These are phyloP conservation scores for Esperia sulphurella DNA, from an alignment of 2,888 invertebrate species.

Conservation along the genomic window DNA sequence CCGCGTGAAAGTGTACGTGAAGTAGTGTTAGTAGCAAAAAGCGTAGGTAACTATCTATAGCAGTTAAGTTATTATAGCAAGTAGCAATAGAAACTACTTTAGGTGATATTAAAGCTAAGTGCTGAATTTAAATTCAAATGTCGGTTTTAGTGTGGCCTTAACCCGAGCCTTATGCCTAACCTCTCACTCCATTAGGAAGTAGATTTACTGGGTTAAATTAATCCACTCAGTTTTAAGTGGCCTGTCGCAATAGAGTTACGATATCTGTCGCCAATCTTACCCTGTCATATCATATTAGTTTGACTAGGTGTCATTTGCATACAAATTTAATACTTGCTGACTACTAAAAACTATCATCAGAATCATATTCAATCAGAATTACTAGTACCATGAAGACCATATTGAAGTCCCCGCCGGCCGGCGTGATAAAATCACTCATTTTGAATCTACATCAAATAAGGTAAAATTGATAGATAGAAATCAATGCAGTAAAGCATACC, in stretches of 20 bases:
- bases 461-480: too few species aligned
- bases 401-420: too few species aligned
- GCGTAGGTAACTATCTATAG: slow-evolving; percentile 9
- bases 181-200: slow-evolving; percentile 27
- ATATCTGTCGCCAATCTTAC: not conserved
- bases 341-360: too few species aligned
- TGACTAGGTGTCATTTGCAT: too few species aligned
- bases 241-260: not conserved
- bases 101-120: not conserved
- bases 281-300: not conserved
- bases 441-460: too few species aligned
- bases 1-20: slow-evolving; percentile 8
- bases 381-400: too few species aligned
- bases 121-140: not conserved
- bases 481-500: too few species aligned
- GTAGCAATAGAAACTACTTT: not conserved
- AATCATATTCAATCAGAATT: too few species aligned
- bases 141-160: slow-evolving; percentile 20
- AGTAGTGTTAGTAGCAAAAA: slow-evolving; percentile 6
- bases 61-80: not conserved
- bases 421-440: too few species aligned
- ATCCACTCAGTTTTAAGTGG: not conserved
- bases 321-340: too few species aligned
- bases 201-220: slow-evolving; percentile 1
- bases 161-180: slow-evolving; percentile 19